Conservation (phyloP, 2,113 vertebrate species). For the Martes martes region DNA sequence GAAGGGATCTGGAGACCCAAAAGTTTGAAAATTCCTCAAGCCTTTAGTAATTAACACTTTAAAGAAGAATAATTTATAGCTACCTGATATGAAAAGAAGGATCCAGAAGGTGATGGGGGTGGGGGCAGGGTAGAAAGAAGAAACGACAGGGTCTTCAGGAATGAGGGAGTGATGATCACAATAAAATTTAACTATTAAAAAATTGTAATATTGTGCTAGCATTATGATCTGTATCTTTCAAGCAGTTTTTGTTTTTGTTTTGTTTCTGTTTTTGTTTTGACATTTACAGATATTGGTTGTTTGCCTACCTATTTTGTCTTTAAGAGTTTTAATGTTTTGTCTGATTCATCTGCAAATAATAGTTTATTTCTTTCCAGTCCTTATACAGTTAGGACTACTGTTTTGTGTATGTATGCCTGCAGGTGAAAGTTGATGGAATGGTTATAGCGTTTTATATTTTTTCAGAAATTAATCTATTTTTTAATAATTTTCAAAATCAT, state of each 20-base stretch:
- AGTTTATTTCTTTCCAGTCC: not conserved
- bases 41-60: not conserved
- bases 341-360: not conserved
- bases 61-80: not conserved
- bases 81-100: not conserved
- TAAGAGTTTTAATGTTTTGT: not conserved
- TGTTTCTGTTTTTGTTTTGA: not conserved
- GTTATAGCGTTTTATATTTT: not conserved
- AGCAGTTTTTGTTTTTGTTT: not conserved
- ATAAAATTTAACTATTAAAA: not conserved
- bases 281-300: not conserved
- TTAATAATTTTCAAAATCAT: not conserved
- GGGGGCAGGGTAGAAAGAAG: not conserved
- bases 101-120: not conserved
- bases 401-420: not conserved
- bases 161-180: not conserved
- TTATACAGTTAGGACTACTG: not conserved
- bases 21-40: not conserved
- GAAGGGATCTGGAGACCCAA: not conserved
- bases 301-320: not conserved
- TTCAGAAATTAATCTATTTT: not conserved
- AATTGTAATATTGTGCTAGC: not conserved
- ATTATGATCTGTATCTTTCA: not conserved
- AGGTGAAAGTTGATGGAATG: not conserved
- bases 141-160: not conserved